Evolutionary conservation across 2,113 vertebrate genomes (phyloP).

Genomic region (Mugil cephalus): DNA sequence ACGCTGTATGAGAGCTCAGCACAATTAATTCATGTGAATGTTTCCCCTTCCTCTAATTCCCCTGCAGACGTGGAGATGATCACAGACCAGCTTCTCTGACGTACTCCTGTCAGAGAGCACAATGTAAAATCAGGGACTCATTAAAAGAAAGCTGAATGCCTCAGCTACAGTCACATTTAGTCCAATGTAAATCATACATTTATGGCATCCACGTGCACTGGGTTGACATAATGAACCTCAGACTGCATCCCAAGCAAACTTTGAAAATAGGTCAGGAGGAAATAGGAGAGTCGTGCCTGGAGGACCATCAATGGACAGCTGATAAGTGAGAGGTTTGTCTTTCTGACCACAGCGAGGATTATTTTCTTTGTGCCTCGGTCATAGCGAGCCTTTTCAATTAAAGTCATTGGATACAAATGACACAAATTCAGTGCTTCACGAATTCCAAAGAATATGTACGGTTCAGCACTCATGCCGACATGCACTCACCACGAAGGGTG

Average conservation of each 20-base stretch:
- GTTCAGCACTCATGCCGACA: too few species aligned
- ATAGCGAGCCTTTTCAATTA: background rate
- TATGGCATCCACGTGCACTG: conserved; percentile 46
- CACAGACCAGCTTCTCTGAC: conserved; percentile 3
- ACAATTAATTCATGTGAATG: conserved; percentile 31
- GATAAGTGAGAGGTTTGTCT: conserved; percentile 50
- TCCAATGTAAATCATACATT: conserved; percentile 63
- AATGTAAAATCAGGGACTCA: conserved; percentile 15
- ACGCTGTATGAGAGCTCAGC: conserved; percentile 32
- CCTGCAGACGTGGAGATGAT: conserved; percentile 14
- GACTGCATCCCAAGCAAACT: conserved; percentile 57
- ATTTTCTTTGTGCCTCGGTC: background rate
- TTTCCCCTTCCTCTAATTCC: conserved; percentile 41
- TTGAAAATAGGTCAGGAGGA: conserved; percentile 67
- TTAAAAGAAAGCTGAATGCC: conserved; percentile 17
- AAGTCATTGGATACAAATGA: conserved; percentile 14
- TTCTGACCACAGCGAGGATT: conserved; percentile 5
- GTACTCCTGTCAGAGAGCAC: conserved; percentile 10
- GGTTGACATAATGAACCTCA: conserved; percentile 29
- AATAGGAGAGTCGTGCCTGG: conserved; percentile 28
- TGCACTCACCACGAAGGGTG: too few species aligned
- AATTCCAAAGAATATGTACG: too few species aligned
- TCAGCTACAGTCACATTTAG: conserved; percentile 21
- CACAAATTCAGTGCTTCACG: background rate
- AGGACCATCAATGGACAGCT: conserved; percentile 32